A percentile compares a stretch with the other conserved stretches of the same genome.
Evolutionary conservation across 30 jellyfish, hydroid and myxozoan species (phyloP).

Genomic region (Hydractinia echinata): DNA sequence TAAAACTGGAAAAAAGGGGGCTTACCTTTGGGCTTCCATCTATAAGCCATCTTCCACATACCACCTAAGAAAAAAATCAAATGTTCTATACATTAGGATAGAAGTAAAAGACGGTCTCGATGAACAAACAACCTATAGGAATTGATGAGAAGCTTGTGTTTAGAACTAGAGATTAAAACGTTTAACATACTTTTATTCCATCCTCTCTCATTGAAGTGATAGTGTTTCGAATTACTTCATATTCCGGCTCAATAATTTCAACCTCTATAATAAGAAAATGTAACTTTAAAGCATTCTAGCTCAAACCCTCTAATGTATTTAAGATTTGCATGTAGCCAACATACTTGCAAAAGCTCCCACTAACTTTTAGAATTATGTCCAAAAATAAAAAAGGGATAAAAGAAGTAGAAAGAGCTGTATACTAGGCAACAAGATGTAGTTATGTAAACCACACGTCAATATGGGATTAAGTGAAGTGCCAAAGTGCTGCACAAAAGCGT

Average conservation of each 20-base stretch:
- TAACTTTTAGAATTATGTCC: too few relatives aligned
- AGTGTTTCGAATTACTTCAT: conserved; percentile 43
- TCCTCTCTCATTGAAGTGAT: conserved; percentile 75
- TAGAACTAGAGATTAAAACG: not conserved
- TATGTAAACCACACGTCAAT: too few relatives aligned
- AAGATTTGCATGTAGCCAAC: too few relatives aligned
- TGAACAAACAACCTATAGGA: too few relatives aligned
- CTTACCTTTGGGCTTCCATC: conserved; percentile 90
- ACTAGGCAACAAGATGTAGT: too few relatives aligned
- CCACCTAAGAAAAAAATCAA: conserved; percentile 45
- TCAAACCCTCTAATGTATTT: too few relatives aligned
- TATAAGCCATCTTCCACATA: conserved; percentile 93
- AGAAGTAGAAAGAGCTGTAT: too few relatives aligned
- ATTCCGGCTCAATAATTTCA: conserved; percentile 83
- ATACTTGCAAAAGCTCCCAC: too few relatives aligned
- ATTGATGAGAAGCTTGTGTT: not conserved
- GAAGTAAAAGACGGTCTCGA: not conserved
- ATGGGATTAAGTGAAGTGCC: too few relatives aligned
- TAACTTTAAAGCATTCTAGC: too few relatives aligned
- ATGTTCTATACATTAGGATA: not conserved
- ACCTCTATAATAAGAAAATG: conserved; percentile 46
- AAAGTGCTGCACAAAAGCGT: too few relatives aligned
- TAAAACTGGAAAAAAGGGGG: not conserved
- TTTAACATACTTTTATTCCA: conserved; percentile 81
- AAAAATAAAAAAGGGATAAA: too few relatives aligned